Evolutionary conservation across 2,888 invertebrate genomes (phyloP).

Genomic region (Cyclophora punctaria): DNA sequence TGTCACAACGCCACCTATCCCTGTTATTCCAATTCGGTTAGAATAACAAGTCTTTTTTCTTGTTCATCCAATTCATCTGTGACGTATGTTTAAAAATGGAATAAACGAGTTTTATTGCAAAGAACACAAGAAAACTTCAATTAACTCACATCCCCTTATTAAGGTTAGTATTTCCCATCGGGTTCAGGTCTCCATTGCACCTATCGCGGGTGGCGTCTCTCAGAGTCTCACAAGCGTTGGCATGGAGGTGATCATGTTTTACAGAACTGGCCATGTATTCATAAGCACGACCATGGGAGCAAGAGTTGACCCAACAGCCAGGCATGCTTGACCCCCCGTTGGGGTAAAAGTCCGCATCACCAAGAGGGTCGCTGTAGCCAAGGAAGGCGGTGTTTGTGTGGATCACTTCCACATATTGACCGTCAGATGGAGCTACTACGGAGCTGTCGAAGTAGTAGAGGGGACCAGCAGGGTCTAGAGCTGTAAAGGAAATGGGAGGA

Average conservation of each 20-base stretch:
- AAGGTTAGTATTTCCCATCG: conserved; percentile 45
- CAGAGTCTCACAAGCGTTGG: conserved; percentile 33
- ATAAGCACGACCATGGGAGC: conserved; percentile 45
- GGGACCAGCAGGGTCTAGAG: conserved; percentile 59
- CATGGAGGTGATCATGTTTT: conserved; percentile 36
- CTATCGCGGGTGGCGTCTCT: conserved; percentile 29
- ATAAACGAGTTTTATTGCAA: no score
- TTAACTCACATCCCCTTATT: conserved; percentile 18
- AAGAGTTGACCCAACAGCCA: conserved; percentile 40
- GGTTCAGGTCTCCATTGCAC: conserved; percentile 31
- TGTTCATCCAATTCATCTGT: no score
- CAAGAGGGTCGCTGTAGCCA: conserved; percentile 39
- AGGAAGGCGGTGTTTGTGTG: conserved; percentile 47
- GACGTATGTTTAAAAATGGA: no score
- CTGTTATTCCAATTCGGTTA: no score
- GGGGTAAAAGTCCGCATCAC: conserved; percentile 54
- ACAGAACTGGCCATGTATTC: conserved; percentile 47
- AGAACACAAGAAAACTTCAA: no score
- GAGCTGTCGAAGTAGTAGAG: conserved; percentile 36
- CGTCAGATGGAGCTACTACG: conserved; percentile 38
- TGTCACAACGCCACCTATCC: no score
- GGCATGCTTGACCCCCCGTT: conserved; percentile 51
- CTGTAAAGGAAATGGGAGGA: conserved; percentile 23
- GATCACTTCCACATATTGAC: conserved; percentile 53
- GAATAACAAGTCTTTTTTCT: no score